Evolutionary conservation across 2,797 vertebrate species (phyloP).

Genomic region (Hoplostethus atlanticus): DNA sequence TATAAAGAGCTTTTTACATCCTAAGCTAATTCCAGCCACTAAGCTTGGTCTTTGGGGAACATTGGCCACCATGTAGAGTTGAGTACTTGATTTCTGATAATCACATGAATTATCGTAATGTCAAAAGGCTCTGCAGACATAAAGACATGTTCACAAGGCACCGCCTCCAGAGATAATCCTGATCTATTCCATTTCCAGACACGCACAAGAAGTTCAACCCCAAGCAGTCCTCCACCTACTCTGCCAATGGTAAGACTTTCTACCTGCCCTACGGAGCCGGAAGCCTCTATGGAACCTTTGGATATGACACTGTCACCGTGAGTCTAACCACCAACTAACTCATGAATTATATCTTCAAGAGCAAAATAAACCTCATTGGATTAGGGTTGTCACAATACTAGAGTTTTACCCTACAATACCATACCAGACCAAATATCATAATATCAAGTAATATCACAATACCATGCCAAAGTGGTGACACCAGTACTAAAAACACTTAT

Average conservation of each 20-base stretch:
- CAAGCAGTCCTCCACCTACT: slow-evolving; percentile 77
- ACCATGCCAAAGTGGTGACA: neutral
- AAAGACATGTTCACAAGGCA: neutral
- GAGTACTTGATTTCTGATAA: slow-evolving; percentile 18
- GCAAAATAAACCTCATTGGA: neutral
- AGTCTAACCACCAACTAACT: slow-evolving; percentile 59
- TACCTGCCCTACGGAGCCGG: slow-evolving; percentile 82
- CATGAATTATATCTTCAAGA: neutral
- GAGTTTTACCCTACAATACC: neutral
- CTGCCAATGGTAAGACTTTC: slow-evolving; percentile 41
- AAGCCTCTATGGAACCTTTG: slow-evolving; percentile 74
- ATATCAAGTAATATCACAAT: no score
- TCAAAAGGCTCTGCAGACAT: slow-evolving; percentile 16
- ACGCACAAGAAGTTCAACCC: slow-evolving; percentile 79
- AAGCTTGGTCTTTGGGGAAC: slow-evolving; percentile 12
- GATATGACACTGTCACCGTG: slow-evolving; percentile 83
- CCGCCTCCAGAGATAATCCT: slow-evolving; percentile 23
- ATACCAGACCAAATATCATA: neutral
- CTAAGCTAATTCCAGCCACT: slow-evolving; percentile 13
- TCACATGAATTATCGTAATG: slow-evolving; percentile 15
- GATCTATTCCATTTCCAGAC: slow-evolving; percentile 61
- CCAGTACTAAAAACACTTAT: no score
- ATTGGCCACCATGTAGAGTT: neutral
- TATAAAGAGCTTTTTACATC: neutral
- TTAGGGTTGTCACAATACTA: neutral